These are phyloP conservation scores for Drosophila funebris DNA, from an alignment of 1,140 invertebrate species.

Conservation along the genomic window DNA sequence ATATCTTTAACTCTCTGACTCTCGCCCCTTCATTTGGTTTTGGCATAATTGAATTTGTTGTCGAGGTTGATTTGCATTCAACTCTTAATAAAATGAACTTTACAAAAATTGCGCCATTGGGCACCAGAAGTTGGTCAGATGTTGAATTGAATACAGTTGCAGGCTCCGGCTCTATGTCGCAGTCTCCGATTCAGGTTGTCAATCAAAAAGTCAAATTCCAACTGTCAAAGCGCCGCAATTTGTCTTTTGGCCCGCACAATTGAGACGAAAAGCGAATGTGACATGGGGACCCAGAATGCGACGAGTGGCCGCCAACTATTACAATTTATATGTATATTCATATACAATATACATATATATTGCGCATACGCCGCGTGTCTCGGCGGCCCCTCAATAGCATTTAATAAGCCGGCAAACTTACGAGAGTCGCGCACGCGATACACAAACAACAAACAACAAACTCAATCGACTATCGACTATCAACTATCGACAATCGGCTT, in stretches of 20 bases:
- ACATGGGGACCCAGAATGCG: conserved; percentile 64
- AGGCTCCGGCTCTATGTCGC: not conserved
- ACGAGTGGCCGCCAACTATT: conserved; percentile 12
- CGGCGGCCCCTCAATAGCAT: conserved; percentile 10
- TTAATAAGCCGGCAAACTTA: conserved; percentile 55
- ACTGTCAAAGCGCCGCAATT: conserved; percentile 74
- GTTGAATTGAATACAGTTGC: not conserved
- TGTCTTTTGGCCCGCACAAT: conserved; percentile 58
- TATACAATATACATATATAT: conserved; percentile 37
- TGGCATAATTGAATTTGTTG: conserved; percentile 75
- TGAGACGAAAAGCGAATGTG: conserved; percentile 80
- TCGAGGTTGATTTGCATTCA: conserved; percentile 64
- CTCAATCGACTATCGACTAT: conserved; percentile 45
- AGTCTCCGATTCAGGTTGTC: conserved; percentile 48
- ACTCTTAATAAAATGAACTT: conserved; percentile 53
- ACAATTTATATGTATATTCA: not conserved
- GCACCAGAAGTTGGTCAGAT: conserved; percentile 41
- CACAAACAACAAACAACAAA: conserved; percentile 38
- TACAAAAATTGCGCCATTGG: conserved; percentile 35
- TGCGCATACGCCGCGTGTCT: conserved; percentile 72
- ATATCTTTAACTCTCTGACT: not conserved
- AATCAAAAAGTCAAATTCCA: conserved; percentile 82
- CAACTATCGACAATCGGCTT: conserved; percentile 41
- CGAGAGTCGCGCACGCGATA: conserved; percentile 39
- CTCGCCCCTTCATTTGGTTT: not conserved